phyloP scores from a whole-genome alignment of 2,797 vertebrate genomes.

The Amblyraja radiata region DNA sequence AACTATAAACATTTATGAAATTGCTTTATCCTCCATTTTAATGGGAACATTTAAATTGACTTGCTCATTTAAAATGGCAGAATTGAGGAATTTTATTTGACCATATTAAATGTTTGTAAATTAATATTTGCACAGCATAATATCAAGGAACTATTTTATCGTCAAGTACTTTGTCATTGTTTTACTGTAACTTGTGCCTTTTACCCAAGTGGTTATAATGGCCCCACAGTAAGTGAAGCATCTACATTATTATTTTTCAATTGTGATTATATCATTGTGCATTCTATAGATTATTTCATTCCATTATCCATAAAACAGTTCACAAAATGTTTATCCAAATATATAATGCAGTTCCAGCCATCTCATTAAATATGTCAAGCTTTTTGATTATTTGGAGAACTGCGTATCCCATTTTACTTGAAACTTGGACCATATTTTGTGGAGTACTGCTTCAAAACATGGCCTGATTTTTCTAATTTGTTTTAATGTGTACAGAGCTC shows the following conservation, averaged over 20 bases:
- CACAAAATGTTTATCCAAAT: neutral
- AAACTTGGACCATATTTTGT: neutral
- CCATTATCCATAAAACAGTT: neutral
- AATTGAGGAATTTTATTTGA: conserved; percentile 27
- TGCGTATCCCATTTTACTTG: neutral
- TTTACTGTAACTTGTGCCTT: too few species aligned
- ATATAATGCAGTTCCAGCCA: too few species aligned
- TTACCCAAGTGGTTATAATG: neutral
- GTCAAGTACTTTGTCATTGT: neutral
- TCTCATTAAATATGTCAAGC: neutral
- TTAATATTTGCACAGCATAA: conserved; percentile 17
- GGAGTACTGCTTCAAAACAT: neutral
- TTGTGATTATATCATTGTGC: neutral
- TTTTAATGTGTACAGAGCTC: too few species aligned
- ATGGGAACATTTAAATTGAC: neutral
- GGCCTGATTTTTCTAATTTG: neutral
- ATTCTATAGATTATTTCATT: too few species aligned
- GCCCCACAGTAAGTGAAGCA: neutral
- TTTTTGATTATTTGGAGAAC: neutral
- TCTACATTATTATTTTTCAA: neutral
- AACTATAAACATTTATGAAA: conserved; percentile 23
- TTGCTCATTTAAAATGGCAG: conserved; percentile 2
- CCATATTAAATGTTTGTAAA: conserved; percentile 10
- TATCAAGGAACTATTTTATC: neutral
- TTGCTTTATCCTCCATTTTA: conserved; percentile 25